Evolutionary conservation across 2,113 vertebrate species (phyloP), one percentile per base, ranked within the genome.

Genomic region (Embiotoca jacksoni): DNA sequence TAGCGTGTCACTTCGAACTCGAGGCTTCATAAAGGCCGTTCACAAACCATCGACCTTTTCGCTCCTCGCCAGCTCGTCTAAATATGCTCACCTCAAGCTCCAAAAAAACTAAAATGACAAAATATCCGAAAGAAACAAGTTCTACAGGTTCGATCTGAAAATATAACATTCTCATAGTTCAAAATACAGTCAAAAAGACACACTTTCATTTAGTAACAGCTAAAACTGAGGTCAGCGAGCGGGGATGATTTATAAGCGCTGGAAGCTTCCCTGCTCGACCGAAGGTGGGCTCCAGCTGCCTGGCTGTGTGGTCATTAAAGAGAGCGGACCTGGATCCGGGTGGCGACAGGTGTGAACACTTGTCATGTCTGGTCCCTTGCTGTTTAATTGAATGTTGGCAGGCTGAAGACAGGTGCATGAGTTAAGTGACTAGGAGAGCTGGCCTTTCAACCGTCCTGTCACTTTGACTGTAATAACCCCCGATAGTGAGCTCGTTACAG

Each of bases 371-470:
- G 67, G 3, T 72, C 63, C 32, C 50, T 4, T 31, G 75, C 63
- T 71, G 55, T 47, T 36, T 80, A 84, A 84, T 84, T 82, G 60
- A 80, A 86, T 64, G 83, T 50, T 82, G 78, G 83, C 82, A 84
- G 76, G 56, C 41, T 72, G 71, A 41, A 67, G 81, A 75, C 81
- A 84, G 66, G 70, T 80, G 59, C 41, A 67, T 66, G 60, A 70
- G 66, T 69, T 80, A 72, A 72, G 55, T 77, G 72, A 84, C 72
- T 62, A 30, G 57, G 53, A 66, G 61, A 72, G 65, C 53, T 85
- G 46, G 65, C 77, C 79, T 88, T 81, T 77, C 61, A 58, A 55
- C 68, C 58, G 41, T 5, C 32, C 80, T 82, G 80, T 87, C 87
- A 85, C 44, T 72, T 65, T 64, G 72, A 65, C 75, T 76, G 58